Evolutionary conservation across 2,113 vertebrate genomes (phyloP).

Genomic region (Tetrao urogallus): DNA sequence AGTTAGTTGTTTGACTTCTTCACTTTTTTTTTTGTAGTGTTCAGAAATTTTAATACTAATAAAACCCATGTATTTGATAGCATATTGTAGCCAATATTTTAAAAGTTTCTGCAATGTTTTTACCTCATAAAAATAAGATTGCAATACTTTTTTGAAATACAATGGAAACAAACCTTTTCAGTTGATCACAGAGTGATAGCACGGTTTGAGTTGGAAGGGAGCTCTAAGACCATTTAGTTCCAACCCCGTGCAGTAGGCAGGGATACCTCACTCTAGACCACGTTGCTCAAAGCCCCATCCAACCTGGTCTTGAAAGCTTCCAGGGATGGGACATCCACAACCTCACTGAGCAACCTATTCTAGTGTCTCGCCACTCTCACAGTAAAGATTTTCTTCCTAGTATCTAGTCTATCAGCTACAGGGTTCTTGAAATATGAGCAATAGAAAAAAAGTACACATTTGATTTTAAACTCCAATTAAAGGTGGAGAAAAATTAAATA

Average conservation of each 20-base stretch:
- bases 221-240: too few species aligned
- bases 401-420: background rate
- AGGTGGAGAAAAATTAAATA: background rate
- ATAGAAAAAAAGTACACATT: background rate
- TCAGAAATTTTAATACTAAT: background rate
- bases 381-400: too few species aligned
- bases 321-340: too few species aligned
- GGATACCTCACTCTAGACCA: too few species aligned
- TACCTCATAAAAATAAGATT: constrained; percentile 1
- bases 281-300: too few species aligned
- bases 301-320: too few species aligned
- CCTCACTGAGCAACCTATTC: too few species aligned
- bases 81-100: background rate
- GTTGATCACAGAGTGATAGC: background rate
- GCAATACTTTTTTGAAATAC: background rate
- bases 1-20: background rate
- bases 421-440: background rate
- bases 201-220: too few species aligned
- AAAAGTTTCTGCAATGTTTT: background rate
- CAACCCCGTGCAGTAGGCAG: too few species aligned
- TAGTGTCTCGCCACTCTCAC: too few species aligned
- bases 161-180: background rate
- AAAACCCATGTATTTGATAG: background rate
- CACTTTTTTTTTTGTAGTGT: background rate
- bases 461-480: background rate